Percentiles rank a stretch among this genome's conserved stretches.
Evolutionary conservation across 2,113 vertebrate genomes (phyloP).

Genomic region (Nothoprocta pentlandii): DNA sequence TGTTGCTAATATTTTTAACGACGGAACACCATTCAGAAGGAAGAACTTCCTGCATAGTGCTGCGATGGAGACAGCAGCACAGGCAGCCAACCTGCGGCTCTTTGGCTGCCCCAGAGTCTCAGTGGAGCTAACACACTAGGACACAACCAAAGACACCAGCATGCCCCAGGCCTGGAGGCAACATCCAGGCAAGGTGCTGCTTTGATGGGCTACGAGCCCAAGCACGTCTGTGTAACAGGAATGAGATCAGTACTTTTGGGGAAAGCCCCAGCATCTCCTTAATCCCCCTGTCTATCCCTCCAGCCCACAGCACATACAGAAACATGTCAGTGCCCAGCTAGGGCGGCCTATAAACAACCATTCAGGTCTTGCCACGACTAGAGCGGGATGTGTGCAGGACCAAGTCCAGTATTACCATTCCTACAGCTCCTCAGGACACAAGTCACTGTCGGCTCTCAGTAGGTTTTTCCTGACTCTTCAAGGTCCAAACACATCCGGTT

Average conservation of each 20-base stretch:
- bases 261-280: neutral
- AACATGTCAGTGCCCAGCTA: neutral
- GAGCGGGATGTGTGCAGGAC: neutral
- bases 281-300: neutral
- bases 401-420: neutral
- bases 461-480: neutral
- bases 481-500: neutral
- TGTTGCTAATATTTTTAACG: neutral
- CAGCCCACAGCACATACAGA: neutral
- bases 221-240: fast-evolving
- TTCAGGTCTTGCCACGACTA: neutral
- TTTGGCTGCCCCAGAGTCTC: neutral
- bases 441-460: neutral
- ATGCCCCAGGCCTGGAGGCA: neutral
- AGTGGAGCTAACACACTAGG: neutral
- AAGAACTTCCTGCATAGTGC: neutral
- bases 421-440: neutral
- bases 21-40: neutral
- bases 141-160: neutral
- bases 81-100: neutral
- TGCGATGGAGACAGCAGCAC: neutral
- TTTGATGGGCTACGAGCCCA: fast-evolving
- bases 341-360: neutral
- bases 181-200: neutral
- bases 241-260: neutral